Evolutionary conservation across 1,140 invertebrate species (phyloP).

Genomic region (Drosophila pseudoobscura): DNA sequence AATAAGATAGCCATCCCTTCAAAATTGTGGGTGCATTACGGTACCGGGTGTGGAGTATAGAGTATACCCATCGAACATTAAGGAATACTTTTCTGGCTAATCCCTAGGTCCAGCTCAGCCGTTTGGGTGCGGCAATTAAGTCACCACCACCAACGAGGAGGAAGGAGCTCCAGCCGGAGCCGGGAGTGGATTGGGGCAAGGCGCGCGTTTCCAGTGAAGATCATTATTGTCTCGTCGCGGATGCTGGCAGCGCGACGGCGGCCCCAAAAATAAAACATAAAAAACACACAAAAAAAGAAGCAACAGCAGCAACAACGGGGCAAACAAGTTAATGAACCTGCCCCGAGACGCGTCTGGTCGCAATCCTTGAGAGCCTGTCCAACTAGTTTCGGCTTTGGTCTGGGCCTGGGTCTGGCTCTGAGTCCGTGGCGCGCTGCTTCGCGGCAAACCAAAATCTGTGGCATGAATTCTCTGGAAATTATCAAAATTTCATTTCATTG

Average conservation of each 20-base stretch:
- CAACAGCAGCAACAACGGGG: constrained; percentile 30
- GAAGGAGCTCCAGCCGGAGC: constrained; percentile 5
- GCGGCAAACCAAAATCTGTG: constrained; percentile 65
- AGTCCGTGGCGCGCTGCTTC: constrained; percentile 21
- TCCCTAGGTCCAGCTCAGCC: constrained; percentile 47
- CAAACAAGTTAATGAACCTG: constrained; percentile 78
- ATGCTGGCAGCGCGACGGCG: constrained; percentile 45
- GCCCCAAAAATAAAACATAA: constrained; percentile 39
- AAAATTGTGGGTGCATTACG: no score
- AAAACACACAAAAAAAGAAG: constrained; percentile 3
- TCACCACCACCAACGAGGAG: constrained; percentile 51
- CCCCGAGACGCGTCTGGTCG: constrained; percentile 41
- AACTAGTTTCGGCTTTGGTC: constrained; percentile 59
- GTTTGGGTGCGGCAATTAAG: constrained; percentile 77
- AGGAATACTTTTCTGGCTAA: constrained; percentile 57
- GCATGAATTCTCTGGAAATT: constrained; percentile 78
- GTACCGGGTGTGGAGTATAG: neutral
- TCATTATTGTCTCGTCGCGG: constrained; percentile 77
- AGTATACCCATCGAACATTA: neutral
- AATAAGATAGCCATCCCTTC: no score
- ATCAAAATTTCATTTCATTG: constrained; percentile 79
- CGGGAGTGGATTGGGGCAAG: neutral
- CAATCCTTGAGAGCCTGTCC: constrained; percentile 61
- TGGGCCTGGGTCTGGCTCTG: constrained; percentile 15
- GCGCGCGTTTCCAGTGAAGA: constrained; percentile 72